Percentiles rank a stretch among this genome's conserved stretches.
Evolutionary conservation across 2,797 vertebrate genomes (phyloP).

Genomic region (Odontamblyopus lacepedii): DNA sequence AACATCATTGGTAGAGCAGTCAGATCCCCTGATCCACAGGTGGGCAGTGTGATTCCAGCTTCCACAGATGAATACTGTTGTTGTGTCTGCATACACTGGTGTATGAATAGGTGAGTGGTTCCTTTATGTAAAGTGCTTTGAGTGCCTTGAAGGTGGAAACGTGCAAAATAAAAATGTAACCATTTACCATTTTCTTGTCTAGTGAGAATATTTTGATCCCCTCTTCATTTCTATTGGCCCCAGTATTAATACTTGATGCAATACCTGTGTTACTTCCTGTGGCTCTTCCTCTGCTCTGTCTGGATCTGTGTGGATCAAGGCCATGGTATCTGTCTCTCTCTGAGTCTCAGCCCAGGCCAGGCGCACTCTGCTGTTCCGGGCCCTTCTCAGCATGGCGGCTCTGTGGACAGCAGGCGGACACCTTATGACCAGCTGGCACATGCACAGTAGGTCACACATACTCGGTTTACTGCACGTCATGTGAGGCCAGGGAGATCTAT

Average conservation of each 20-base stretch:
- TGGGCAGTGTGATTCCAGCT: too few relatives aligned
- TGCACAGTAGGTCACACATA: neutral
- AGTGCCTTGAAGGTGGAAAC: too few relatives aligned
- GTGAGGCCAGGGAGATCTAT: conserved; percentile 1
- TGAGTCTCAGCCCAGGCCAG: conserved; percentile 79
- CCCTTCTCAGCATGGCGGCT: conserved; percentile 82
- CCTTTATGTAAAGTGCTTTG: too few relatives aligned
- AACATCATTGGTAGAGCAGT: too few relatives aligned
- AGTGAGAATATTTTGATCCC: neutral
- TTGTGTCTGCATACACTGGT: too few relatives aligned
- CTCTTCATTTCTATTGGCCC: neutral
- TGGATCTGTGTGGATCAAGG: conserved; percentile 49
- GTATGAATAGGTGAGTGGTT: too few relatives aligned
- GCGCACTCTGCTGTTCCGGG: conserved; percentile 79
- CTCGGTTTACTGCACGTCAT: conserved; percentile 14
- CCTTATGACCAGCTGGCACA: conserved; percentile 43
- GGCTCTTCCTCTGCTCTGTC: conserved; percentile 57
- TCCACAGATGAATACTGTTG: too few relatives aligned
- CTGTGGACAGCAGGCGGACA: conserved; percentile 42
- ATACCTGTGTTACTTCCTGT: conserved; percentile 81
- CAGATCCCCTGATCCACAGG: too few relatives aligned
- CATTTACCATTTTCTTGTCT: too few relatives aligned
- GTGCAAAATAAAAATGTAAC: too few relatives aligned
- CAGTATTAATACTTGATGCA: conserved; percentile 11
- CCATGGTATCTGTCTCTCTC: conserved; percentile 74